Conservation (phyloP, 2,113 vertebrate genomes). For the Australoheros scitulus region DNA sequence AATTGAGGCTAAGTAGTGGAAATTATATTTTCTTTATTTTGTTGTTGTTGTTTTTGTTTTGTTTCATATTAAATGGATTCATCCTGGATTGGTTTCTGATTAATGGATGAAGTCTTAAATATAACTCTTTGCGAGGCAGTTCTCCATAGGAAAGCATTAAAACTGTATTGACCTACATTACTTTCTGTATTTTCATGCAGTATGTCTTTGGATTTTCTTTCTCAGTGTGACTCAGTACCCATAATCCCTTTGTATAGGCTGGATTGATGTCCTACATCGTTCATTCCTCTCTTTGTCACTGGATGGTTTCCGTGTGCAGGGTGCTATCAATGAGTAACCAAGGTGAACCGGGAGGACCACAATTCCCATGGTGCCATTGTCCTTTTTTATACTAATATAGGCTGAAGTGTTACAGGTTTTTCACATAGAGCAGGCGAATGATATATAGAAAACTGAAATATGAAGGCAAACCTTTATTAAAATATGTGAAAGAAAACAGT, state of each 20-base stretch:
- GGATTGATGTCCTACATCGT: slow-evolving; percentile 10
- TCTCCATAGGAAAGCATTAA: slow-evolving; percentile 46
- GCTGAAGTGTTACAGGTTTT: neutral
- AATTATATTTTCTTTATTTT: neutral
- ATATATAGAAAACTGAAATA: neutral
- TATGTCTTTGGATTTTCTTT: slow-evolving; percentile 18
- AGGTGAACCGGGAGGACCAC: slow-evolving; percentile 29
- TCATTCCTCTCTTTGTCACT: neutral
- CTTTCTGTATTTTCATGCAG: slow-evolving; percentile 46
- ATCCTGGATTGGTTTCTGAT: slow-evolving; percentile 26
- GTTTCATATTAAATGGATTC: neutral
- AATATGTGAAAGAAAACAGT: neutral
- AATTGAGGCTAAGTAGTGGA: slow-evolving; percentile 22
- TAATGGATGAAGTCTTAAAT: slow-evolving; percentile 28
- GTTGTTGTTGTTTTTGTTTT: neutral
- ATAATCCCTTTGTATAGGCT: slow-evolving; percentile 42
- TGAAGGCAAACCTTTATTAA: neutral
- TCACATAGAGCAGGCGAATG: neutral
- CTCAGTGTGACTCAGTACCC: slow-evolving; percentile 23
- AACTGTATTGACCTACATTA: slow-evolving; percentile 61
- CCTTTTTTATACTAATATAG: neutral
- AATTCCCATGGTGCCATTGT: slow-evolving; percentile 10
- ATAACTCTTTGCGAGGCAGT: slow-evolving; percentile 33
- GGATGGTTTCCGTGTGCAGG: slow-evolving; percentile 1
- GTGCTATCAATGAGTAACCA: slow-evolving; percentile 48